phyloP scores from a whole-genome alignment of 2,113 vertebrate species.

The Misgurnus anguillicaudatus region DNA sequence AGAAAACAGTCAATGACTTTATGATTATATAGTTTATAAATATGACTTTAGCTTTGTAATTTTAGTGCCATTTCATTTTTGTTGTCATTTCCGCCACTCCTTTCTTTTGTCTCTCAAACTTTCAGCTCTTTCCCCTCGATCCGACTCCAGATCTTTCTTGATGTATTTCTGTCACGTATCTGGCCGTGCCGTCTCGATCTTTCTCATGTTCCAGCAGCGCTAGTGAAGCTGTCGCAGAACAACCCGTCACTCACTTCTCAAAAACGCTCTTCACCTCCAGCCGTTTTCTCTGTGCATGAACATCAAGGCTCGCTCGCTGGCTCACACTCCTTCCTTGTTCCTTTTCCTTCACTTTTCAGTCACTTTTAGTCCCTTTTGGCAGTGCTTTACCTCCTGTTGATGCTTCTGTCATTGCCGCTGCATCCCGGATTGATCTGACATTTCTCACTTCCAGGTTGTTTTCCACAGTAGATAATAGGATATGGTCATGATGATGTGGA shows the following conservation, averaged over 20 bases:
- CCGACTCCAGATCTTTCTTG: not conserved
- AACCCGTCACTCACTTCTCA: conserved; percentile 13
- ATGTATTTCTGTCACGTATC: conserved; percentile 40
- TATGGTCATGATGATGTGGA: no score
- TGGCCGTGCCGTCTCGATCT: conserved; percentile 1
- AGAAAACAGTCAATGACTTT: no score
- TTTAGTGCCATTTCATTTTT: conserved; percentile 11
- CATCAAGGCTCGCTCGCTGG: conserved; percentile 8
- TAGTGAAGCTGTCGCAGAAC: conserved; percentile 18
- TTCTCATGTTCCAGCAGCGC: not conserved
- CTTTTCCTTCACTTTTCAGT: not conserved
- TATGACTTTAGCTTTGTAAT: not conserved
- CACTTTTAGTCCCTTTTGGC: conserved; percentile 25
- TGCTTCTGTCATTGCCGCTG: not conserved
- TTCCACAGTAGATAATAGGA: not conserved
- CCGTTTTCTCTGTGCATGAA: conserved; percentile 27
- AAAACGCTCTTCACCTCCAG: conserved; percentile 27
- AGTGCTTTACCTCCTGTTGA: conserved; percentile 1
- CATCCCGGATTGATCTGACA: not conserved
- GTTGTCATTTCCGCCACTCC: not conserved
- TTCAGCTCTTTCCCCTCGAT: not conserved
- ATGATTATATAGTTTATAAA: no score
- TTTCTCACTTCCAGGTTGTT: not conserved
- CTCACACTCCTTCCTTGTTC: conserved; percentile 3
- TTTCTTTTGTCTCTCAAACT: not conserved